Conservation (phyloP, 2,888 invertebrate species). For the Myathropa florea region DNA sequence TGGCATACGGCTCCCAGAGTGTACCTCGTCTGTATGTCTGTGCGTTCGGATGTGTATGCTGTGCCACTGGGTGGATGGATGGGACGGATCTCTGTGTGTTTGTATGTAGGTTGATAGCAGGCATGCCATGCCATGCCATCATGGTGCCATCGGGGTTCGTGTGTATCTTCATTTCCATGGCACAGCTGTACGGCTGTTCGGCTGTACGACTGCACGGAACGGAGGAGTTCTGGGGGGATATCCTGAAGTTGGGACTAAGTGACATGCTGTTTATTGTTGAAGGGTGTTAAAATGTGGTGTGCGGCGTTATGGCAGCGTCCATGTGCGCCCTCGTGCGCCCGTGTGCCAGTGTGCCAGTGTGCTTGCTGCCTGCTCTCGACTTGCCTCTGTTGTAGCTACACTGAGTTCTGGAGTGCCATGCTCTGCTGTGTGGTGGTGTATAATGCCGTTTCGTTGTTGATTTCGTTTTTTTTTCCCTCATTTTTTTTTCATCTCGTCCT, state of each 20-base stretch:
- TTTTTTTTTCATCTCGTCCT: conserved; percentile 5
- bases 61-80: neutral
- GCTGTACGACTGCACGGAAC: neutral
- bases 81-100: neutral
- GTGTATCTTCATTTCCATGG: conserved; percentile 79
- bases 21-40: conserved; percentile 29
- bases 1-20: conserved; percentile 69
- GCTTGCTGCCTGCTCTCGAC: conserved; percentile 63
- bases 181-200: conserved; percentile 62
- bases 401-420: conserved; percentile 46
- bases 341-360: conserved; percentile 27
- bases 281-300: conserved; percentile 80
- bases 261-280: conserved; percentile 81
- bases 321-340: conserved; percentile 62
- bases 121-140: conserved; percentile 59
- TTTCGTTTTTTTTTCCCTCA: neutral
- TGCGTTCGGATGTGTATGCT: neutral
- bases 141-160: conserved; percentile 75
- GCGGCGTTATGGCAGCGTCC: conserved; percentile 73
- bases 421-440: conserved; percentile 58
- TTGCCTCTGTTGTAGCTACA: conserved; percentile 7
- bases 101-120: conserved; percentile 57
- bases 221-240: conserved; percentile 71
- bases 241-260: conserved; percentile 80
- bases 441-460: conserved; percentile 61